These are phyloP conservation scores for Zaprionus inermis DNA, from an alignment of 1,140 invertebrate genomes.

Conservation along the genomic window DNA sequence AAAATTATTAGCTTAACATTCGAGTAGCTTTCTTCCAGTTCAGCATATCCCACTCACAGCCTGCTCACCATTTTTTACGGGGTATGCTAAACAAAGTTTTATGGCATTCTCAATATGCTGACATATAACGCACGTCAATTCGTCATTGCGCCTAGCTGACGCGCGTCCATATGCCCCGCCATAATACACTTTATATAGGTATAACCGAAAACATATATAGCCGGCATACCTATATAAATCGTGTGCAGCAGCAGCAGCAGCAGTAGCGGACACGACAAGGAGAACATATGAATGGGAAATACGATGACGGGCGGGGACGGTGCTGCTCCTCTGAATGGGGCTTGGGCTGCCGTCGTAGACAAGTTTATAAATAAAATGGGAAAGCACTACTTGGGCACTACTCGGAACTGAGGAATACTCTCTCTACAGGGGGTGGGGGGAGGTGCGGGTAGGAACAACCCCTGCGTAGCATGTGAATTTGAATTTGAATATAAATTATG, in stretches of 20 bases:
- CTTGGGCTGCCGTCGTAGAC: conserved; percentile 40
- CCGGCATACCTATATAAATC: conserved; percentile 1
- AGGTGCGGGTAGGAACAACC: not conserved
- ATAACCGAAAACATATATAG: conserved; percentile 3
- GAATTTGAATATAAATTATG: conserved; percentile 57
- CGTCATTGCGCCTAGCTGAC: conserved; percentile 15
- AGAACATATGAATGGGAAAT: conserved; percentile 19
- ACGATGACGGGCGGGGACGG: conserved; percentile 24
- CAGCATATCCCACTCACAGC: conserved; percentile 3
- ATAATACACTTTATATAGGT: not conserved
- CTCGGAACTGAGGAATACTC: not conserved
- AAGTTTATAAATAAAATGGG: conserved; percentile 69
- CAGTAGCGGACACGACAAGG: conserved; percentile 6
- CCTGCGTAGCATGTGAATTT: conserved; percentile 14
- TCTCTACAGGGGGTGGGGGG: not conserved
- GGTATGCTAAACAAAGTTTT: conserved; percentile 13
- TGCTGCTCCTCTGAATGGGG: conserved; percentile 45
- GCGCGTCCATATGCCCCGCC: not conserved
- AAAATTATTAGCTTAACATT: no score
- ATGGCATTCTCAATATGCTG: conserved; percentile 43
- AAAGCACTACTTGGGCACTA: conserved; percentile 66
- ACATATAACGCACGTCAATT: conserved; percentile 54
- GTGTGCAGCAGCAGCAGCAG: not conserved
- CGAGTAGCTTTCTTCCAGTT: not conserved
- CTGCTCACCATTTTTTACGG: conserved; percentile 8